phyloP scores from a whole-genome alignment of 2,888 invertebrate genomes.

The Argyresthia goedartella region DNA sequence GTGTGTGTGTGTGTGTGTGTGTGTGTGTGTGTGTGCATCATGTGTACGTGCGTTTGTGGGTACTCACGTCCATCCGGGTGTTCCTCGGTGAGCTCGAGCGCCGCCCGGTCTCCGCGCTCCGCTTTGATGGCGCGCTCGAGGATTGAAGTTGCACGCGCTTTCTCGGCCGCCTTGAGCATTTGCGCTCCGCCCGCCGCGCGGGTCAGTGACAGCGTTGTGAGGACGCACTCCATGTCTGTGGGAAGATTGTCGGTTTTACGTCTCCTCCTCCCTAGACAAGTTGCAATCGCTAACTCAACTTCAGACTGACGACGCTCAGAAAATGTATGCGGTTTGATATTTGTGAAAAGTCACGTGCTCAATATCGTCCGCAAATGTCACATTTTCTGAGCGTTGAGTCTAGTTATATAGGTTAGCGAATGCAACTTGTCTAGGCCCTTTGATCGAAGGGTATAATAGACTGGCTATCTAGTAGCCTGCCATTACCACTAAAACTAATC shows the following conservation, averaged over 20 bases:
- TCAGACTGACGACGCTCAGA: not conserved
- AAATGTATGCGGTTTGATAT: not conserved
- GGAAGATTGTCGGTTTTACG: not conserved
- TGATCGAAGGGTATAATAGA: too few species aligned
- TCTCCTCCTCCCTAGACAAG: not conserved
- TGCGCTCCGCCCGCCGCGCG: slow-evolving; percentile 74
- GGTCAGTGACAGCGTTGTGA: slow-evolving; percentile 85
- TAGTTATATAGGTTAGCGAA: too few species aligned
- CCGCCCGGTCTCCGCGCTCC: slow-evolving; percentile 75
- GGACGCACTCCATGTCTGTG: slow-evolving; percentile 87
- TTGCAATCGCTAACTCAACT: not conserved
- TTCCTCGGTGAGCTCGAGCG: slow-evolving; percentile 77
- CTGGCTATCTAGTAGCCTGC: too few species aligned
- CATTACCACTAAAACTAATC: too few species aligned
- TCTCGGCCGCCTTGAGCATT: slow-evolving; percentile 79
- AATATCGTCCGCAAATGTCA: too few species aligned
- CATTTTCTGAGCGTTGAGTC: too few species aligned
- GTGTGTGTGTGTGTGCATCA: too few species aligned
- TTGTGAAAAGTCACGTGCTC: too few species aligned
- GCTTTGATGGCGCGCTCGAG: slow-evolving; percentile 86
- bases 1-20: too few species aligned
- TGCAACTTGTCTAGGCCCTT: too few species aligned
- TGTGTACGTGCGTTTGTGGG: too few species aligned
- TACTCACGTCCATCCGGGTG: slow-evolving; percentile 88
- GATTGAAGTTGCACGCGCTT: slow-evolving; percentile 84